A percentile compares a stretch with the other conserved stretches of the same genome.
phyloP scores from a whole-genome alignment of 2,888 invertebrate species.

The Ferrisia virgata region DNA sequence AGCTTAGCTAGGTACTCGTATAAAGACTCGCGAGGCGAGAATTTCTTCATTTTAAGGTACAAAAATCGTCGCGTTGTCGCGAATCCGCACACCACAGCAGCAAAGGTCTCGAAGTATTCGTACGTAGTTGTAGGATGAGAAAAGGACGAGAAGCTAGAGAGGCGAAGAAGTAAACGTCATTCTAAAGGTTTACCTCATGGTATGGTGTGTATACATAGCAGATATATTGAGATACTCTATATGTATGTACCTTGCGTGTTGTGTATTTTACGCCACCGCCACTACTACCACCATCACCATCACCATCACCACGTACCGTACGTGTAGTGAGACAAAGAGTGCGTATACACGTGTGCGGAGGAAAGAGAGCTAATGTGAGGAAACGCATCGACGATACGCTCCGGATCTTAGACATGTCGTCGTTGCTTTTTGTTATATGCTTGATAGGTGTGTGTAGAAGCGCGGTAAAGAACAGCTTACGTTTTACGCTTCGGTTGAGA shows the following conservation, averaged over 20 bases:
- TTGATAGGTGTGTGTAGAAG: not conserved
- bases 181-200: not conserved
- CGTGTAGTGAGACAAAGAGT: not conserved
- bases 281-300: too few relatives aligned
- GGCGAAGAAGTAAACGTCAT: not conserved
- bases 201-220: too few relatives aligned
- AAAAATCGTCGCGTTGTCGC: too few relatives aligned
- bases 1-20: not conserved
- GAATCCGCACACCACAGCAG: too few relatives aligned
- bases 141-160: too few relatives aligned
- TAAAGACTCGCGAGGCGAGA: not conserved
- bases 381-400: not conserved
- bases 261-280: too few relatives aligned
- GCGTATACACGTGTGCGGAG: not conserved
- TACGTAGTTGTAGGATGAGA: too few relatives aligned
- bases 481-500: conserved; percentile 9
- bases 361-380: not conserved
- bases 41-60: not conserved
- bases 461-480: not conserved
- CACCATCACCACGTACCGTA: not conserved
- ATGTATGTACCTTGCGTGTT: too few relatives aligned
- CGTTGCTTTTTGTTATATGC: not conserved
- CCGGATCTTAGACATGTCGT: not conserved
- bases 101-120: too few relatives aligned
- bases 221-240: too few relatives aligned